Evolutionary conservation across 2,113 vertebrate genomes (phyloP).

Genomic region (Euleptes europaea): DNA sequence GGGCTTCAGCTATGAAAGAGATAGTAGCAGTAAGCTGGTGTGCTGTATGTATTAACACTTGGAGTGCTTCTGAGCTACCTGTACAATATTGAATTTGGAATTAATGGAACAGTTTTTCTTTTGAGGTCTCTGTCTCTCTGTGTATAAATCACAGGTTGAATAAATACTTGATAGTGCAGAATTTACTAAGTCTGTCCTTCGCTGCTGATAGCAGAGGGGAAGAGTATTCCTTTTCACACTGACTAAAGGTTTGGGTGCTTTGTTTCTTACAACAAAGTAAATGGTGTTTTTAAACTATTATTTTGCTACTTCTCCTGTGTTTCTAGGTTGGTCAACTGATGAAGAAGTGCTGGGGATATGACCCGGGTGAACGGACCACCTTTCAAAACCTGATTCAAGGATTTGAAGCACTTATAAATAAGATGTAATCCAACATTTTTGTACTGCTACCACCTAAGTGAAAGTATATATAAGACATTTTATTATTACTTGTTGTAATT

Average conservation of each 20-base stretch:
- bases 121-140: not conserved
- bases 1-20: not conserved
- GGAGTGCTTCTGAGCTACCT: not conserved
- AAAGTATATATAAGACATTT: conserved; percentile 7
- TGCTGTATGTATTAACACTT: not conserved
- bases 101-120: not conserved
- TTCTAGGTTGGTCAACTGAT: conserved; percentile 90
- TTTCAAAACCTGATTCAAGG: conserved; percentile 88
- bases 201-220: not conserved
- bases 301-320: accelerated
- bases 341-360: conserved; percentile 91
- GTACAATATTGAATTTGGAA: not conserved
- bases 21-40: too few relatives aligned
- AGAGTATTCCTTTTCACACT: accelerated
- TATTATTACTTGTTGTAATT: conserved; percentile 41
- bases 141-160: too few relatives aligned
- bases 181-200: too few relatives aligned
- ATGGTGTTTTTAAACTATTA: not conserved
- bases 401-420: conserved; percentile 83
- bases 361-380: conserved; percentile 82
- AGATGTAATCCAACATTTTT: conserved; percentile 47
- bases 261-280: accelerated
- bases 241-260: accelerated
- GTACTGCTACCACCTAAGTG: conserved; percentile 13
- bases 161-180: too few relatives aligned